Percentiles rank a stretch among this genome's conserved stretches.
Evolutionary conservation across 2,888 invertebrate genomes (phyloP).

Genomic region (Baronia brevicornis): DNA sequence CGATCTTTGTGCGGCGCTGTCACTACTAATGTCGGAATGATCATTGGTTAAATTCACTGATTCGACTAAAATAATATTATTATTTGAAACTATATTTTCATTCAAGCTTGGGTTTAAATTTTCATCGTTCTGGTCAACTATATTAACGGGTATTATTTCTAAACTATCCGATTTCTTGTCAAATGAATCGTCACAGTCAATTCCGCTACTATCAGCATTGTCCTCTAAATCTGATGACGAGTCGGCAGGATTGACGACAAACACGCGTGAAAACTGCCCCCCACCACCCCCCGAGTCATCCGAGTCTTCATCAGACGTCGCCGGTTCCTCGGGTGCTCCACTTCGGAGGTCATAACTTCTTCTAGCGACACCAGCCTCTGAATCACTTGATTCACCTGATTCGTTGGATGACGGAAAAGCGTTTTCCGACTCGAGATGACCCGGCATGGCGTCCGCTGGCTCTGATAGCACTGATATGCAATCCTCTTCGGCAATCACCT

Average conservation of each 20-base stretch:
- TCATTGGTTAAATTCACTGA: slow-evolving; percentile 55
- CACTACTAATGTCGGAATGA: slow-evolving; percentile 41
- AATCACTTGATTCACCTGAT: slow-evolving; percentile 64
- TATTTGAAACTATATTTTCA: slow-evolving; percentile 33
- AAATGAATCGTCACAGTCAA: slow-evolving; percentile 79
- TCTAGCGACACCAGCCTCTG: slow-evolving; percentile 54
- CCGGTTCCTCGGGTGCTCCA: slow-evolving; percentile 61
- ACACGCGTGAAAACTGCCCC: slow-evolving; percentile 78
- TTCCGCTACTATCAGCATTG: slow-evolving; percentile 75
- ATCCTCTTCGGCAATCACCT: slow-evolving; percentile 60
- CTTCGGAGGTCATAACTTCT: slow-evolving; percentile 64
- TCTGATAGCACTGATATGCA: slow-evolving; percentile 43
- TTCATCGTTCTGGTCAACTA: slow-evolving; percentile 39
- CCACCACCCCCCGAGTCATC: slow-evolving; percentile 74
- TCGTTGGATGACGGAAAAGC: slow-evolving; percentile 73
- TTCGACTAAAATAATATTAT: slow-evolving; percentile 50
- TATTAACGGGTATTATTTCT: slow-evolving; percentile 51
- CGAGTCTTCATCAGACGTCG: slow-evolving; percentile 67
- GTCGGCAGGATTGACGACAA: slow-evolving; percentile 79
- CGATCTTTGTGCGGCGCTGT: slow-evolving; percentile 30
- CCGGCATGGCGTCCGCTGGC: slow-evolving; percentile 55
- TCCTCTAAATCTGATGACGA: slow-evolving; percentile 77
- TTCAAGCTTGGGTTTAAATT: slow-evolving; percentile 35
- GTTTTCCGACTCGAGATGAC: slow-evolving; percentile 68
- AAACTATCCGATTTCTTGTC: slow-evolving; percentile 63